Evolutionary conservation across 2,113 vertebrate species (phyloP), one percentile per base, ranked within the genome.

Genomic region (Rhinolophus sinicus): DNA sequence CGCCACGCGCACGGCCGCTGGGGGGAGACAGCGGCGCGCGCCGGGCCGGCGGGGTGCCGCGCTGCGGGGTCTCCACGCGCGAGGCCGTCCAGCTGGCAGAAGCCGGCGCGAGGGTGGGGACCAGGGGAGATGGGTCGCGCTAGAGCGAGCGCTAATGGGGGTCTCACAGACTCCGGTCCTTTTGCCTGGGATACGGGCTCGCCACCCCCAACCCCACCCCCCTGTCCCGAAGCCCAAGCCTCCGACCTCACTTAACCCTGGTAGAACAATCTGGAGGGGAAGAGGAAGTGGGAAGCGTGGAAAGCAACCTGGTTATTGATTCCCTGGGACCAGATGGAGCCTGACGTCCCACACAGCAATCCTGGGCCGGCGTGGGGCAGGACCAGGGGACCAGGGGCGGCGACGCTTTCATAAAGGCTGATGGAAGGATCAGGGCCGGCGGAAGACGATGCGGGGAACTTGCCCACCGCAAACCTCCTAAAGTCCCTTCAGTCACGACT

Each of bases 21-120:
- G 97, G 95, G 96, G 93, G 97, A 96, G 93, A 89, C 92, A n/a
- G 73, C 73, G 77, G 88, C 16, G 77, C 91, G 64, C 93, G 88
- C 62, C 38, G 2, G 85, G 30, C 62, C 0, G 7, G 15, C 35
- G 1, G 8, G 47, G 70, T 24, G 28, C 7, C 0, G 22, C 56
- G 83, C 58, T 11, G 92, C 75, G 12, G 82, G 62, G 64, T n/a
- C 0, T 28, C 10, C 11, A n/a, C 70, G 8, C 56, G 44, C 12
- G 16, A 21, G 5, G 62, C 40, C 3, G 0, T 9, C 30, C 21
- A 9, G 54, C 64, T 12, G 2, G 44, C 95, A 13, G 73, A 2
- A 33, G 22, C n/a, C 12, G 21, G 33, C 75, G 52, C 33, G 77
- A 15, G 50, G 54, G 18, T 24, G 22, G 26, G 65, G 6, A 24